These are phyloP conservation scores for Ornithorhynchus anatinus DNA, from an alignment of 2,113 vertebrate genomes.

Conservation along the genomic window DNA sequence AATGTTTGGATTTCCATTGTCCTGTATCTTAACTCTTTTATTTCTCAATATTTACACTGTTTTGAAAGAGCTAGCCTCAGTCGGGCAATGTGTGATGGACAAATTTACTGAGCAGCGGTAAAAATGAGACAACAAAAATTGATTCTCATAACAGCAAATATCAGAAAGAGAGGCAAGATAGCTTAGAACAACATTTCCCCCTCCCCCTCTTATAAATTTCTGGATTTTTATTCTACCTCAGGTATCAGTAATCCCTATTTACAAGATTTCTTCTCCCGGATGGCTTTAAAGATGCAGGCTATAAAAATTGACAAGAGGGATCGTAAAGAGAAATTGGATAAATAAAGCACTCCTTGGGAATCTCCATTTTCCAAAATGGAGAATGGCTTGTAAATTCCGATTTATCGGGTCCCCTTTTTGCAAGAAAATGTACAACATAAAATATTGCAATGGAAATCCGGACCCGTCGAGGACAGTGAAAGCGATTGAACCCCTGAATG, in stretches of 20 bases:
- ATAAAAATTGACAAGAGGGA: not conserved
- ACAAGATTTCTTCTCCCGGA: not conserved
- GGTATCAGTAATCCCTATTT: not conserved
- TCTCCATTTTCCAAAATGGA: not conserved
- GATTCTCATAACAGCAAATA: not conserved
- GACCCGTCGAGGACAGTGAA: no score
- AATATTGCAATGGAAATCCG: no score
- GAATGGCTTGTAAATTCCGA: not conserved
- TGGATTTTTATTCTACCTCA: not conserved
- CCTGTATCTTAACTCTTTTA: not conserved
- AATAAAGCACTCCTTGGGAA: constrained; percentile 1
- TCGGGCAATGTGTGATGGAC: not conserved
- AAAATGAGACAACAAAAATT: not conserved
- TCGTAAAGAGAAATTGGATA: not conserved
- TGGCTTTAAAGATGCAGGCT: not conserved
- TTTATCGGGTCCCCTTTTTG: not conserved
- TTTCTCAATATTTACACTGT: not conserved
- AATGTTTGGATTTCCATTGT: not conserved
- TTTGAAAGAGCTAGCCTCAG: not conserved
- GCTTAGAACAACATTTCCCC: not conserved
- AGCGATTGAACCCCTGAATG: no score
- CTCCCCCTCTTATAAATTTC: not conserved
- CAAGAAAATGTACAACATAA: no score
- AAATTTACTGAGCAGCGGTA: not conserved
- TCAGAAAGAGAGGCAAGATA: not conserved